A percentile compares a stretch with the other conserved stretches of the same genome.
Evolutionary conservation across 2,888 invertebrate genomes (phyloP).

Genomic region (Tupiocoris notatus): DNA sequence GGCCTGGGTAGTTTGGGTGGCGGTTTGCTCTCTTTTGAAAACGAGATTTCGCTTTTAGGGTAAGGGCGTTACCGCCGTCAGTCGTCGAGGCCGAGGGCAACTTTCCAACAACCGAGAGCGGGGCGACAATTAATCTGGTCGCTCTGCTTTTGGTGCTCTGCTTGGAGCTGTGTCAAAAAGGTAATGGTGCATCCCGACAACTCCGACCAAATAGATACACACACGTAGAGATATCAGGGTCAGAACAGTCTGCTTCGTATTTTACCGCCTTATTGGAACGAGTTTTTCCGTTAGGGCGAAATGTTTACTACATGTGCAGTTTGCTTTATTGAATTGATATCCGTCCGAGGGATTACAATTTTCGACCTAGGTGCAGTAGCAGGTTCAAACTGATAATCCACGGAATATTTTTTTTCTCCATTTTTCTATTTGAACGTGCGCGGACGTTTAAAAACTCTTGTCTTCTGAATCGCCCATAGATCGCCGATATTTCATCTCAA

Average conservation of each 20-base stretch:
- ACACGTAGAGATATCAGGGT: neutral
- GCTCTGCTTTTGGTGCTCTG: neutral
- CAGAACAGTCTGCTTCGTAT: neutral
- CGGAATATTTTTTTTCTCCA: no score
- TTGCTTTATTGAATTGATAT: no score
- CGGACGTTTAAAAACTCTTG: no score
- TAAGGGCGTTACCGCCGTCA: neutral
- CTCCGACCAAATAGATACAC: neutral
- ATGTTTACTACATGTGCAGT: no score
- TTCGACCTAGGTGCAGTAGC: no score
- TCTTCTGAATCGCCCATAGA: no score
- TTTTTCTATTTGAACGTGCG: no score
- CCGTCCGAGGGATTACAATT: no score
- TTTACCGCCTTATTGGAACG: no score
- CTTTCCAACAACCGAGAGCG: neutral
- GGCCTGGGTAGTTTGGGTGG: neutral
- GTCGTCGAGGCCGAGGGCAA: neutral
- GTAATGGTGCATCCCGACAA: neutral
- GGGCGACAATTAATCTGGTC: neutral
- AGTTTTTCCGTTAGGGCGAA: no score
- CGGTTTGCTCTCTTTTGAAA: neutral
- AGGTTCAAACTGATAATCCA: no score
- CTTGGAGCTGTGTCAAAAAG: neutral
- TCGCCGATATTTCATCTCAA: no score
- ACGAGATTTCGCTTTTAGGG: neutral